These are phyloP conservation scores for Orchestes rusci DNA, from an alignment of 2,888 invertebrate species.

Conservation along the genomic window DNA sequence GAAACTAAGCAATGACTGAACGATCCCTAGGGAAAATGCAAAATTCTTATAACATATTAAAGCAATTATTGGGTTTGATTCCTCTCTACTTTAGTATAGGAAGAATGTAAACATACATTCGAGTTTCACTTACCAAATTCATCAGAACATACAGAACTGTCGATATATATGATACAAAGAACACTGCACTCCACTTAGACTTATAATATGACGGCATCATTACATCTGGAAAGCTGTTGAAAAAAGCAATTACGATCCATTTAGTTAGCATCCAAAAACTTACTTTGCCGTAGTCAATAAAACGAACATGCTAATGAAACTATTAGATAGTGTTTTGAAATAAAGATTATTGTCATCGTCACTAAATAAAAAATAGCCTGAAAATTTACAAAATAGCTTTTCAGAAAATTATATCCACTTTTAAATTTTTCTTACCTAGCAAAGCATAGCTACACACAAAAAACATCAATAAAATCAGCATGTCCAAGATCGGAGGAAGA, in stretches of 20 bases:
- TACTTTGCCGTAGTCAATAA: slow-evolving; percentile 88
- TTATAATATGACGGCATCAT: slow-evolving; percentile 86
- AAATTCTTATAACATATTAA: too few species aligned
- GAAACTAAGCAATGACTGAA: too few species aligned
- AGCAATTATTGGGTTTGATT: too few species aligned
- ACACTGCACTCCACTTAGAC: slow-evolving; percentile 75
- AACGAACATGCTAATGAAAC: slow-evolving; percentile 84
- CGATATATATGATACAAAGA: slow-evolving; percentile 79
- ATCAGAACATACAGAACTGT: slow-evolving; percentile 80
- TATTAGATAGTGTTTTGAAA: slow-evolving; percentile 70
- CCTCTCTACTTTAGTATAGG: too few species aligned
- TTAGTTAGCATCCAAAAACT: too few species aligned
- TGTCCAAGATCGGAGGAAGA: slow-evolving; percentile 79
- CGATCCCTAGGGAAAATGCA: too few species aligned
- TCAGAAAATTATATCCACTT: neutral
- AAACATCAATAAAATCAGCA: slow-evolving; percentile 76
- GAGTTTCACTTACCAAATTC: slow-evolving; percentile 71
- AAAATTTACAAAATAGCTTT: slow-evolving; percentile 2
- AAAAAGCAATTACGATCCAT: too few species aligned
- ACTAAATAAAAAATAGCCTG: slow-evolving; percentile 74
- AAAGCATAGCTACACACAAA: slow-evolving; percentile 78
- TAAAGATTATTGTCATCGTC: slow-evolving; percentile 69
- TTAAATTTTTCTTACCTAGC: slow-evolving; percentile 43
- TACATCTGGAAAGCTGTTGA: slow-evolving; percentile 85
- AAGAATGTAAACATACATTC: too few species aligned